Percentiles rank a stretch among this genome's conserved stretches.
These are phyloP conservation scores for Spinibarbus caldwelli DNA, from an alignment of 2,797 vertebrate species.

Conservation along the genomic window DNA sequence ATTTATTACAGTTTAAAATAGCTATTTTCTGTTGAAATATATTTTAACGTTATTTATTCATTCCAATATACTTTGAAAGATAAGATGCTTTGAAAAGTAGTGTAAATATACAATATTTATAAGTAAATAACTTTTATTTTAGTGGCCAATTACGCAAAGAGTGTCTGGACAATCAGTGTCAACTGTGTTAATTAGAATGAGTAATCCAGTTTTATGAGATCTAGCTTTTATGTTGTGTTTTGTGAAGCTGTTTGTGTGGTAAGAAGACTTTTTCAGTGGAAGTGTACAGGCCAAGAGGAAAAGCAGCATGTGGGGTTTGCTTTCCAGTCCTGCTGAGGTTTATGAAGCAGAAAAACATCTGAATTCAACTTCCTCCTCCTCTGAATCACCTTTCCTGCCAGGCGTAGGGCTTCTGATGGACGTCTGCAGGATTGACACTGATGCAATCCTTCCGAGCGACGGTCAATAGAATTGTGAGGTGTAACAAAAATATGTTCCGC, in stretches of 20 bases:
- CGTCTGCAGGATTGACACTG: neutral
- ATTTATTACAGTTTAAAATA: neutral
- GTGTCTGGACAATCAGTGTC: neutral
- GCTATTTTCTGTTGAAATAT: neutral
- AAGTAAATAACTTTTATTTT: neutral
- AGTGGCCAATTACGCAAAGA: neutral
- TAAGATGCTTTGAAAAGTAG: neutral
- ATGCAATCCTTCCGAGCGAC: neutral
- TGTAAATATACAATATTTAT: neutral
- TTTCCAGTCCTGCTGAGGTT: constrained; percentile 8
- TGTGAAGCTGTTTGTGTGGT: constrained; percentile 8
- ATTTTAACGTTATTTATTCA: neutral
- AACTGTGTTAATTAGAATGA: neutral
- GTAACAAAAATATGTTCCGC: neutral
- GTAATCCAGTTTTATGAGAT: neutral
- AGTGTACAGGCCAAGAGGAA: neutral
- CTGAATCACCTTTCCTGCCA: constrained; percentile 28
- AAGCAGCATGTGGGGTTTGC: neutral
- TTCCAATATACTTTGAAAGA: neutral
- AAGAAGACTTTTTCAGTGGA: neutral
- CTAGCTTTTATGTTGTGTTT: neutral
- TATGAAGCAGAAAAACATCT: constrained; percentile 30
- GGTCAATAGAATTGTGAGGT: neutral
- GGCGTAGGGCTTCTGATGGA: neutral
- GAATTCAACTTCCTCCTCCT: constrained; percentile 14